phyloP scores from a whole-genome alignment of 2,888 invertebrate genomes.

The Criorhina ranunculi region DNA sequence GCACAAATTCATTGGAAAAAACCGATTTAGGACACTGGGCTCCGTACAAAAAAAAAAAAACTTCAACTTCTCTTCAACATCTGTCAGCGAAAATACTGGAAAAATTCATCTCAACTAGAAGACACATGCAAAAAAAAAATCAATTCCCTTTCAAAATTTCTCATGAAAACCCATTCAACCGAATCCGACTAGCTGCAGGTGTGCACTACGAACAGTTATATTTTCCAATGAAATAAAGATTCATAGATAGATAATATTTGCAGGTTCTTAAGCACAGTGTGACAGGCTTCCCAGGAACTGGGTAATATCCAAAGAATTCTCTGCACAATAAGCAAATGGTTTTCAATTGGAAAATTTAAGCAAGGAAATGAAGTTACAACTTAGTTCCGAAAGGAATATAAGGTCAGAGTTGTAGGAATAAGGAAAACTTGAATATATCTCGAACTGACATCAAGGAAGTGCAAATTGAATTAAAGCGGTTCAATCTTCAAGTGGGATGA shows the following conservation, averaged over 20 bases:
- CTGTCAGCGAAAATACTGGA: too few species aligned
- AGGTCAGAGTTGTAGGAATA: too few species aligned
- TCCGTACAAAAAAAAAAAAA: too few species aligned
- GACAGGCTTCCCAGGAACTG: constrained; percentile 3
- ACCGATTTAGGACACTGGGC: too few species aligned
- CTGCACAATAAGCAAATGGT: constrained; percentile 1
- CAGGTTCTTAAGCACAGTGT: neutral
- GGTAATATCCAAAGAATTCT: constrained; percentile 1
- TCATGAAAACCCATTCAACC: constrained; percentile 20
- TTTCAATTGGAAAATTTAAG: neutral
- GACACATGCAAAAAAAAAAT: neutral
- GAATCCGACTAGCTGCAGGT: constrained; percentile 23
- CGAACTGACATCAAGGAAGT: too few species aligned
- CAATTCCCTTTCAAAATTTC: constrained; percentile 7
- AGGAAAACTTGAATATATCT: too few species aligned
- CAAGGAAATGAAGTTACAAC: neutral
- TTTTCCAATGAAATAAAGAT: too few species aligned
- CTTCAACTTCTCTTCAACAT: too few species aligned
- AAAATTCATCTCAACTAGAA: neutral
- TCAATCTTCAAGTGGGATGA: too few species aligned
- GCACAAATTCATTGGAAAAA: too few species aligned
- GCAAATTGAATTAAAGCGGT: too few species aligned
- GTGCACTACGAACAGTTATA: neutral
- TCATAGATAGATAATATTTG: too few species aligned
- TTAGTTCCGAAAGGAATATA: neutral